These are phyloP conservation scores for Colossoma macropomum DNA, from an alignment of 2,113 vertebrate species.

Conservation along the genomic window DNA sequence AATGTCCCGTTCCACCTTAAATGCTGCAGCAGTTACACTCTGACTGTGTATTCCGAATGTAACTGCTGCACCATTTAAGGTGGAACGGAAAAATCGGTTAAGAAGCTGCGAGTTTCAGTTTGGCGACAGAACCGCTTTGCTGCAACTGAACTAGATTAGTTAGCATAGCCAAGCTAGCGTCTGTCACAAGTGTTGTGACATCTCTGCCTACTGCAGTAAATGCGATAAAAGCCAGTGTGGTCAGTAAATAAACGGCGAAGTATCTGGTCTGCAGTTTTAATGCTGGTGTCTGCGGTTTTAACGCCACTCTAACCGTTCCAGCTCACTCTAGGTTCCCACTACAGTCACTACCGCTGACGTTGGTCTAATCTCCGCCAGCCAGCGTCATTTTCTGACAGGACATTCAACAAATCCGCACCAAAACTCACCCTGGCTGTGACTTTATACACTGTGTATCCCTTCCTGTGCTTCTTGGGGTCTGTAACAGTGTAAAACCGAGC, in stretches of 20 bases:
- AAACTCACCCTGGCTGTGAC: constrained; percentile 92
- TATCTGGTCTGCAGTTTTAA: background rate
- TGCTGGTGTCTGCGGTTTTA: too few relatives aligned
- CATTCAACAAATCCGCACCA: too few relatives aligned
- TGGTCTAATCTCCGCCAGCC: background rate
- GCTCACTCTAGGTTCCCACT: background rate
- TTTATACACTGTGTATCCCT: constrained; percentile 95
- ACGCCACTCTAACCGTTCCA: too few relatives aligned
- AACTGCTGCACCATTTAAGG: too few relatives aligned
- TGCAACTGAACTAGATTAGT: too few relatives aligned
- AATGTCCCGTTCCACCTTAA: too few relatives aligned
- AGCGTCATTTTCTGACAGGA: too few relatives aligned
- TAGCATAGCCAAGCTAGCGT: background rate
- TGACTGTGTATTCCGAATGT: too few relatives aligned
- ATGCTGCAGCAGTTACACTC: too few relatives aligned
- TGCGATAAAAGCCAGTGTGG: background rate
- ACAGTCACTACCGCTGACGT: background rate
- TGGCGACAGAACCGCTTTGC: too few relatives aligned
- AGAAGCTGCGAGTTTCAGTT: too few relatives aligned
- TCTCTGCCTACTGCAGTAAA: background rate
- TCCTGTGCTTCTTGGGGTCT: constrained; percentile 89
- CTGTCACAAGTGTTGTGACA: background rate
- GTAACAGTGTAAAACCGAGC: constrained; percentile 98
- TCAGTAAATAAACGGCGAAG: background rate
- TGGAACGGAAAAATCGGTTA: too few relatives aligned